Conservation (phyloP, 2,113 vertebrate genomes). For the Puntigrus tetrazona region DNA sequence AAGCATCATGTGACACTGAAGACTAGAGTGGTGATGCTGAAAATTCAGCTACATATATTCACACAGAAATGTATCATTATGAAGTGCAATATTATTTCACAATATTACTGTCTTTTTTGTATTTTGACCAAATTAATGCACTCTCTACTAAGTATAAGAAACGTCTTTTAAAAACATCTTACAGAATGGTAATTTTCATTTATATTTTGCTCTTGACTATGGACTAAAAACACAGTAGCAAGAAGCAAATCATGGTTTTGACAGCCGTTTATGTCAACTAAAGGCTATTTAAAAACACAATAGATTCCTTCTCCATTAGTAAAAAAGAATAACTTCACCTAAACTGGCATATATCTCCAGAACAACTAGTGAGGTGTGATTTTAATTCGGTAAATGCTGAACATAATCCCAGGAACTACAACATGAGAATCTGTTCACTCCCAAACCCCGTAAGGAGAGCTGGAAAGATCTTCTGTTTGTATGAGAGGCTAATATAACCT, state of each 20-base stretch:
- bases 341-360: conserved; percentile 34
- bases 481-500: conserved; percentile 67
- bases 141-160: too few species aligned
- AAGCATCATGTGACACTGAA: neutral
- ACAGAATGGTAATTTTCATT: too few species aligned
- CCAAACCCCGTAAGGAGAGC: conserved; percentile 52
- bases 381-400: conserved; percentile 33
- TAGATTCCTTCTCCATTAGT: neutral
- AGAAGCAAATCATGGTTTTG: neutral
- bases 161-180: too few species aligned
- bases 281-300: neutral
- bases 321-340: neutral
- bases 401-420: conserved; percentile 47
- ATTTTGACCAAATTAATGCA: neutral
- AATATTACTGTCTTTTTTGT: neutral
- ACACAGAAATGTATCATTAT: neutral
- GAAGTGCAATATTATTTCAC: neutral
- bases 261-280: neutral
- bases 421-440: conserved; percentile 41
- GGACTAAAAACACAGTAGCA: neutral
- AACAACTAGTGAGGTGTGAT: conserved; percentile 26
- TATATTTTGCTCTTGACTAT: too few species aligned
- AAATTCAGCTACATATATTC: neutral
- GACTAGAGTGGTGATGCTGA: neutral
- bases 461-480: conserved; percentile 53